Evolutionary conservation across 2,888 invertebrate genomes (phyloP), one percentile per base, ranked within the genome.

Genomic region (Rugalucina vietnamica): DNA sequence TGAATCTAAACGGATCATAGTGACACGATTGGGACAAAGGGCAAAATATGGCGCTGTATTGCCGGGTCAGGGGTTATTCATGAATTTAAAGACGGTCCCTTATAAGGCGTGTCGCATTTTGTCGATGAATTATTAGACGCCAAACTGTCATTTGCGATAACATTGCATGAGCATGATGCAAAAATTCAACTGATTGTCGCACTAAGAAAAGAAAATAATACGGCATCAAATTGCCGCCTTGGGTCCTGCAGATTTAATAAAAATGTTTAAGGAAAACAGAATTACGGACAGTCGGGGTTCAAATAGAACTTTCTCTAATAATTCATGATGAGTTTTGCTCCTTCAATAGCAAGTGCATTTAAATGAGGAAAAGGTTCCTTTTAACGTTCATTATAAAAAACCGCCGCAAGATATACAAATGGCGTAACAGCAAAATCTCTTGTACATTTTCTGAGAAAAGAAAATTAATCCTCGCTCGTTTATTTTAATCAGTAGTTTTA

Each of bases 371-470:
- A 57, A 24, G 57, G 57, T 57, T 27, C 24, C 27, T 1, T 2
- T 57, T 29, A 24, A 57, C 21, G 29, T 29, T 57, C 21, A 57
- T 57, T 57, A 57, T 27, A 57, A 57, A 57, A n/a, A 43, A 57
- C n/a, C 2, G 57, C 81, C 81, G 43, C 76, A 37, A 81, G 81
- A 76, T 72, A 81, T 65, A 71, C 81, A 81, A 81, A 81, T 81
- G 81, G 57, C 76, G 81, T 34, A 71, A 50, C 49, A 34, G 76
- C 27, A 37, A 37, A 60, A 76, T n/a, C 39, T 76, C 39, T 39
- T 29, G 12, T 57, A 27, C n/a, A 27, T 57, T 57, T 57, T 57
- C 29, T n/a, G 29, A 24, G 27, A n/a, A n/a, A 57, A 24, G 57
- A 57, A 57, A 57, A 57, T 57, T 57, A n/a, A 57, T 57, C 27